Evolutionary conservation across 2,113 vertebrate genomes (phyloP).

Genomic region (Labrus mixtus): DNA sequence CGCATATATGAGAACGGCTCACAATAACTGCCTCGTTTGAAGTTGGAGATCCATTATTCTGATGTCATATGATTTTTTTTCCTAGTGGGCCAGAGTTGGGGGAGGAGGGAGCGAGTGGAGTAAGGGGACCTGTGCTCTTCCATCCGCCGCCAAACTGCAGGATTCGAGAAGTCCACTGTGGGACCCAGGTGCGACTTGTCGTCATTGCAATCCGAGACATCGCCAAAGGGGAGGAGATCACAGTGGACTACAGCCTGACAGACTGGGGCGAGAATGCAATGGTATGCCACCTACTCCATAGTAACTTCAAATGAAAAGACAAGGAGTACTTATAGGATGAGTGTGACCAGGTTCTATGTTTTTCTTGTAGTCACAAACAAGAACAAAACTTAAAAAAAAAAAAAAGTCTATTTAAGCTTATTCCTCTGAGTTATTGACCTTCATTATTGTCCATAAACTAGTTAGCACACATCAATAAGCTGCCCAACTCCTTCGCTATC

Average conservation of each 20-base stretch:
- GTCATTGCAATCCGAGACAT: constrained; percentile 86
- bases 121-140: constrained; percentile 82
- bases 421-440: no score
- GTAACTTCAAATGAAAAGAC: neutral
- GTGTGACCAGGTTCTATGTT: no score
- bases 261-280: constrained; percentile 85
- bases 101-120: constrained; percentile 81
- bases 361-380: no score
- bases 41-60: neutral
- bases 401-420: no score
- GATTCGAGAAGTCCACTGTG: constrained; percentile 85
- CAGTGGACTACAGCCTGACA: constrained; percentile 85
- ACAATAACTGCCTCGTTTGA: no score
- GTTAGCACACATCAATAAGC: no score
- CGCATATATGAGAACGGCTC: no score
- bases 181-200: constrained; percentile 84
- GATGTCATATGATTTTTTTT: neutral
- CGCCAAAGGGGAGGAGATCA: constrained; percentile 86
- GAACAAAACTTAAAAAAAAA: no score
- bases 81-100: constrained; percentile 82
- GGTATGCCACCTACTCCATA: constrained; percentile 63
- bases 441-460: no score
- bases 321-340: neutral
- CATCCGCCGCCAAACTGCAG: constrained; percentile 84
- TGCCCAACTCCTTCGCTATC: no score